Evolutionary conservation across 1,140 invertebrate species (phyloP).

Genomic region (Xylocopa sonorina): DNA sequence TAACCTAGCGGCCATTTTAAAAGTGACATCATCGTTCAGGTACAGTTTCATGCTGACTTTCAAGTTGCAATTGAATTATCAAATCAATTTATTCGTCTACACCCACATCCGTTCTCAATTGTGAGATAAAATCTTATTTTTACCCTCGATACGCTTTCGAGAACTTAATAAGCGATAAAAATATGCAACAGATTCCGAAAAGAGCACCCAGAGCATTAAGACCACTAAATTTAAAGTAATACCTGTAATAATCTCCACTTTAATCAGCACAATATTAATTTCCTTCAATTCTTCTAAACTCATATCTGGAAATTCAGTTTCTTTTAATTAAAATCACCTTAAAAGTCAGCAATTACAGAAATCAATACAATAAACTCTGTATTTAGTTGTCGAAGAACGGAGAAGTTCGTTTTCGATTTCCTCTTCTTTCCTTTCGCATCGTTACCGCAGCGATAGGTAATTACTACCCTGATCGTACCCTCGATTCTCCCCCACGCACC

Average conservation of each 20-base stretch:
- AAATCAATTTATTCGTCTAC: neutral
- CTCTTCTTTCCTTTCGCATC: neutral
- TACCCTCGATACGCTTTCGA: neutral
- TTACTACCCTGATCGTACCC: neutral
- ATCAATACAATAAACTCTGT: too few species aligned
- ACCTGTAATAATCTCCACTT: too few species aligned
- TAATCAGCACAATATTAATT: neutral
- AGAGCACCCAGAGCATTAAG: neutral
- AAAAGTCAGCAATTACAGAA: neutral
- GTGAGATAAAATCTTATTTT: neutral
- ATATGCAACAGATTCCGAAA: neutral
- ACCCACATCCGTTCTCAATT: too few species aligned
- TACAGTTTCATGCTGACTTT: constrained; percentile 4
- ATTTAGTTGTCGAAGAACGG: too few species aligned
- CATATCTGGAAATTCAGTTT: too few species aligned
- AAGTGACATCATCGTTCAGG: constrained; percentile 7
- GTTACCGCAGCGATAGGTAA: neutral
- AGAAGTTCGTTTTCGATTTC: neutral
- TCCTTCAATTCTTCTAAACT: too few species aligned
- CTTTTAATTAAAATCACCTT: neutral
- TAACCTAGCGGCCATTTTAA: constrained; percentile 5
- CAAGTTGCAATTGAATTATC: neutral
- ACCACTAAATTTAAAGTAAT: too few species aligned
- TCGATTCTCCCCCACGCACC: neutral
- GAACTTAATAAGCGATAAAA: neutral